Evolutionary conservation across 2,797 vertebrate species (phyloP).

Genomic region (Xenopus petersii): DNA sequence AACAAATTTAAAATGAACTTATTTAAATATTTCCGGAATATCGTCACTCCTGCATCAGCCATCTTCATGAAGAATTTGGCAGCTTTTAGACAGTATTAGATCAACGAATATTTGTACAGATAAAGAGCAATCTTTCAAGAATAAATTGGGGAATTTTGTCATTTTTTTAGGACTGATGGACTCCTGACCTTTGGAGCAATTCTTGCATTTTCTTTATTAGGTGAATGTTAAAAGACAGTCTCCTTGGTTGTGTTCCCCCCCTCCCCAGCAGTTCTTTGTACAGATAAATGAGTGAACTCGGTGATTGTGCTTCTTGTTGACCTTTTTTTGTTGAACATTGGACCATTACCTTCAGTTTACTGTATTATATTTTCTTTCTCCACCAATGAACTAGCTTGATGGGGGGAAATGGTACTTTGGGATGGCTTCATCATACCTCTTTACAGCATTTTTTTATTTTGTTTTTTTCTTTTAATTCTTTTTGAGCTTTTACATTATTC

Average conservation of each 20-base stretch:
- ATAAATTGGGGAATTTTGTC: conserved; percentile 57
- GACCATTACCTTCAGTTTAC: conserved; percentile 40
- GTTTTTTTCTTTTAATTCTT: conserved; percentile 9
- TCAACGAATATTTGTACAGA: conserved; percentile 68
- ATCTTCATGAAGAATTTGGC: conserved; percentile 68
- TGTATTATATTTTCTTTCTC: conserved; percentile 25
- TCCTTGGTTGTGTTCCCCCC: conserved; percentile 35
- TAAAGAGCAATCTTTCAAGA: conserved; percentile 63
- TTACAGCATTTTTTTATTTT: conserved; percentile 9
- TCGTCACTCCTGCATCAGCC: conserved; percentile 66
- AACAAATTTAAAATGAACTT: conserved; percentile 55
- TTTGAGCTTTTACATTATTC: conserved; percentile 11
- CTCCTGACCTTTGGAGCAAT: conserved; percentile 53
- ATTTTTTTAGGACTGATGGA: conserved; percentile 46
- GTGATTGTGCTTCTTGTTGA: conserved; percentile 47
- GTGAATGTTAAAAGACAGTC: conserved; percentile 54
- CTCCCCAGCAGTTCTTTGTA: conserved; percentile 51
- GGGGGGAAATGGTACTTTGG: conserved; percentile 43
- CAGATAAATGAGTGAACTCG: conserved; percentile 45
- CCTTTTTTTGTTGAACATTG: conserved; percentile 53
- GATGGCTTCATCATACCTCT: conserved; percentile 22
- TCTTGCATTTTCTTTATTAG: conserved; percentile 51
- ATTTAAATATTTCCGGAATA: conserved; percentile 75
- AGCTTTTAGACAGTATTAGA: conserved; percentile 76
- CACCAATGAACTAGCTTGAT: conserved; percentile 47